phyloP scores from a whole-genome alignment of 2,888 invertebrate species.

The Neoitamus cyanurus region DNA sequence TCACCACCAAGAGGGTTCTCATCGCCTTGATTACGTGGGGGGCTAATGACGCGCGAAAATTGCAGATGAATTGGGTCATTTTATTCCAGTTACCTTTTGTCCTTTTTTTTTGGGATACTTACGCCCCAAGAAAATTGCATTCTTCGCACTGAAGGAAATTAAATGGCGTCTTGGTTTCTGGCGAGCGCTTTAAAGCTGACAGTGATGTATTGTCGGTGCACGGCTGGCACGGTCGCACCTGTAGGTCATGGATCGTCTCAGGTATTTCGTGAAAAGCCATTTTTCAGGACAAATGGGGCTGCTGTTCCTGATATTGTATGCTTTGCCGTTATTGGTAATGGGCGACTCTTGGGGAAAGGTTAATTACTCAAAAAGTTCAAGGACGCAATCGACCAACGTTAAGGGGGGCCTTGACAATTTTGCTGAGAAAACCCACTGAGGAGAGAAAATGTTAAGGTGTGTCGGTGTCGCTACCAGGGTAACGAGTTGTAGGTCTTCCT shows the following conservation, averaged over 20 bases:
- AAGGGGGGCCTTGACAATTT: not conserved
- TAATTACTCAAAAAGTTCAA: not conserved
- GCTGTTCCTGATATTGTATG: not conserved
- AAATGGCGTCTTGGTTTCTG: not conserved
- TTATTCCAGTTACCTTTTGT: not conserved
- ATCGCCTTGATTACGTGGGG: not conserved
- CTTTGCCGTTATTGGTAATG: not conserved
- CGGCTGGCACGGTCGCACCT: not conserved
- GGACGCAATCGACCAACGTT: not conserved
- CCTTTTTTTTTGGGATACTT: not conserved
- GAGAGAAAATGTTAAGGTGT: not conserved
- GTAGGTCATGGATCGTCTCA: not conserved
- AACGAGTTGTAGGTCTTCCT: not conserved
- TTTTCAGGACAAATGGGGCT: not conserved
- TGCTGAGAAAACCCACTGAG: not conserved
- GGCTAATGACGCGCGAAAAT: not conserved
- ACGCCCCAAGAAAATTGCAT: not conserved
- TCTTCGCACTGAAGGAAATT: not conserved
- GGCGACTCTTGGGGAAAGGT: not conserved
- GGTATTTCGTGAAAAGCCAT: not conserved
- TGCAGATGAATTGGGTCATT: not conserved
- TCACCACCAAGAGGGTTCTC: not conserved
- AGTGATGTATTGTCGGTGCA: not conserved
- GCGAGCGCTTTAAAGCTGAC: not conserved
- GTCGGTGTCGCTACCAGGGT: not conserved